Conservation (phyloP, 2,888 invertebrate species). For the Aradus depressus region DNA sequence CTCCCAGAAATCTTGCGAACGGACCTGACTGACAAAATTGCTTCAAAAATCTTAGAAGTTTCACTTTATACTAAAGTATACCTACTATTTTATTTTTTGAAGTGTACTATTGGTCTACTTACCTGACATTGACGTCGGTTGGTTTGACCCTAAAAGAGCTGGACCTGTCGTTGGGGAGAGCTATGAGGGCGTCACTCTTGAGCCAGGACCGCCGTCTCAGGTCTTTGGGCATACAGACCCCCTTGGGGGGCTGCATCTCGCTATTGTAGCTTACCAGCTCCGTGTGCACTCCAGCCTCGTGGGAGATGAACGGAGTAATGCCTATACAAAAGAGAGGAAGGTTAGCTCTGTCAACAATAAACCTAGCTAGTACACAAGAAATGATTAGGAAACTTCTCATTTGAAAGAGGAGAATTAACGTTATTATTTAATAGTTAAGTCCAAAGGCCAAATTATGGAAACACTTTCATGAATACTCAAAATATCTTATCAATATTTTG, state of each 20-base stretch:
- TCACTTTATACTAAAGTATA: no score
- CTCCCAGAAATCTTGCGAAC: no score
- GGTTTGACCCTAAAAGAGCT: slow-evolving; percentile 34
- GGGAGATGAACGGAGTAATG: slow-evolving; percentile 34
- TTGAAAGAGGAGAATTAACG: no score
- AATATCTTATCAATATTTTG: no score
- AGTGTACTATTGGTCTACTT: background rate
- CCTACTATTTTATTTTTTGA: no score
- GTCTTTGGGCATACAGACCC: slow-evolving; percentile 7
- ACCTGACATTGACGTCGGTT: slow-evolving; percentile 21
- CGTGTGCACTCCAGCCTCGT: slow-evolving; percentile 36
- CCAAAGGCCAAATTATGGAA: no score
- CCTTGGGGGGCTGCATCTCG: slow-evolving; percentile 27
- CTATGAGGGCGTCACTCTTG: slow-evolving; percentile 32
- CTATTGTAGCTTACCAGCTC: slow-evolving; percentile 32
- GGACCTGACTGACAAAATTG: background rate
- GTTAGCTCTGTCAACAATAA: no score
- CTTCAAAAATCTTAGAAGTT: no score
- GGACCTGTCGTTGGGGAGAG: slow-evolving; percentile 38
- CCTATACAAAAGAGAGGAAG: slow-evolving; percentile 28
- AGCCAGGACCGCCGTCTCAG: slow-evolving; percentile 18
- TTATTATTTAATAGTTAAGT: no score
- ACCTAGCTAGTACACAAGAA: background rate
- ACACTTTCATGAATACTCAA: no score
- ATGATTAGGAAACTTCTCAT: background rate